Percentiles rank a stretch among this genome's conserved stretches.
These are phyloP conservation scores for Sebastes dallii DNA, from an alignment of 2,797 vertebrate species.

Conservation along the genomic window DNA sequence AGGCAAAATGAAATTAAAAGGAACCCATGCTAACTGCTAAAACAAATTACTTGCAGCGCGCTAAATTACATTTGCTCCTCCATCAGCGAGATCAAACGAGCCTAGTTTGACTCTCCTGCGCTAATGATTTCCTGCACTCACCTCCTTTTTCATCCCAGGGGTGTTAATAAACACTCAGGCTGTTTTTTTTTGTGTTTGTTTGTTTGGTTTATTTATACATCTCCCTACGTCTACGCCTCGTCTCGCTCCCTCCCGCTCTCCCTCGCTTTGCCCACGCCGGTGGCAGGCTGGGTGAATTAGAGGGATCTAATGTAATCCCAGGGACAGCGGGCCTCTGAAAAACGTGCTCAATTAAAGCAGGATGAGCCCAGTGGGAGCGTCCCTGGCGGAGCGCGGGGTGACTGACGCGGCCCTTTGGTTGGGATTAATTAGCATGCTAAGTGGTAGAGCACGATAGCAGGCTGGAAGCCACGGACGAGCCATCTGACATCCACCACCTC, in stretches of 20 bases:
- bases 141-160: constrained; percentile 83
- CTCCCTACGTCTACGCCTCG: constrained; percentile 53
- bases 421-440: constrained; percentile 86
- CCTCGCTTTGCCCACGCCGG: constrained; percentile 57
- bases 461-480: constrained; percentile 60
- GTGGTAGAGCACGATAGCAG: constrained; percentile 72
- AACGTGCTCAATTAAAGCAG: constrained; percentile 83
- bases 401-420: constrained; percentile 81
- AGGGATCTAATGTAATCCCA: constrained; percentile 81
- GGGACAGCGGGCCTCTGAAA: constrained; percentile 74
- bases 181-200: constrained; percentile 75
- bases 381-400: constrained; percentile 76
- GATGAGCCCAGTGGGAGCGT: constrained; percentile 81
- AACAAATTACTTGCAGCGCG: constrained; percentile 82
- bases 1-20: constrained; percentile 86
- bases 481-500: constrained; percentile 67
- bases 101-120: constrained; percentile 78
- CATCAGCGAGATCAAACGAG: constrained; percentile 84
- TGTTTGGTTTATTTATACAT: constrained; percentile 82
- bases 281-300: constrained; percentile 75
- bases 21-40: constrained; percentile 84
- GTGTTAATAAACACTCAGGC: constrained; percentile 83
- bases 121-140: constrained; percentile 86
- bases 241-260: constrained; percentile 44
- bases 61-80: constrained; percentile 86